These are phyloP conservation scores for Kryphioiulus occultus DNA, from an alignment of 2,888 invertebrate species.

Conservation along the genomic window DNA sequence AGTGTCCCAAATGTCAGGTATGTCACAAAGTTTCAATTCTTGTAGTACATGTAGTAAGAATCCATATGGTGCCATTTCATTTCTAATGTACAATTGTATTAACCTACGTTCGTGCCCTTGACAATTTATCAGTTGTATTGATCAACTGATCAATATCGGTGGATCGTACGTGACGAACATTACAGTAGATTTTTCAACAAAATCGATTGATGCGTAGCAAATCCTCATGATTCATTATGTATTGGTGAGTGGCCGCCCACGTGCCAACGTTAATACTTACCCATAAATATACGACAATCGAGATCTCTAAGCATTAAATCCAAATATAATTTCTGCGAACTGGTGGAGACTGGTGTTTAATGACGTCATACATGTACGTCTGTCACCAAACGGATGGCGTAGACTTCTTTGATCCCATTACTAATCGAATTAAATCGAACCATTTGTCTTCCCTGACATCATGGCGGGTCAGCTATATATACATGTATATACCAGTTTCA, in stretches of 20 bases:
- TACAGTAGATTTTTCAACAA: neutral
- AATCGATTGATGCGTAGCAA: neutral
- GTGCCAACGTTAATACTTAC: neutral
- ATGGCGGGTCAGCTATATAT: too few relatives aligned
- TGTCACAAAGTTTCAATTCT: too few relatives aligned
- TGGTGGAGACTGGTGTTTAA: neutral
- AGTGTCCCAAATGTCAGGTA: conserved; percentile 64
- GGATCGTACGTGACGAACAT: neutral
- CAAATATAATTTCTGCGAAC: neutral
- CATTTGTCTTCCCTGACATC: too few relatives aligned
- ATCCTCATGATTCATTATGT: neutral
- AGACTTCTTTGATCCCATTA: too few relatives aligned
- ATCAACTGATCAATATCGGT: neutral
- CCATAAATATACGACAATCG: neutral
- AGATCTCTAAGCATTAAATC: neutral
- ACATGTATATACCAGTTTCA: too few relatives aligned
- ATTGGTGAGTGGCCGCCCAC: neutral
- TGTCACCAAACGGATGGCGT: neutral
- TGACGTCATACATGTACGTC: neutral
- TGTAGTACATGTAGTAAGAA: neutral
- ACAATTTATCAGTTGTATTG: neutral
- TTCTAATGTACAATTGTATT: too few relatives aligned
- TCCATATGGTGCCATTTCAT: too few relatives aligned
- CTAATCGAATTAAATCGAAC: too few relatives aligned
- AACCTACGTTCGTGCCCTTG: too few relatives aligned